Evolutionary conservation across 2,113 vertebrate species (phyloP).

Genomic region (Malurus melanocephalus): DNA sequence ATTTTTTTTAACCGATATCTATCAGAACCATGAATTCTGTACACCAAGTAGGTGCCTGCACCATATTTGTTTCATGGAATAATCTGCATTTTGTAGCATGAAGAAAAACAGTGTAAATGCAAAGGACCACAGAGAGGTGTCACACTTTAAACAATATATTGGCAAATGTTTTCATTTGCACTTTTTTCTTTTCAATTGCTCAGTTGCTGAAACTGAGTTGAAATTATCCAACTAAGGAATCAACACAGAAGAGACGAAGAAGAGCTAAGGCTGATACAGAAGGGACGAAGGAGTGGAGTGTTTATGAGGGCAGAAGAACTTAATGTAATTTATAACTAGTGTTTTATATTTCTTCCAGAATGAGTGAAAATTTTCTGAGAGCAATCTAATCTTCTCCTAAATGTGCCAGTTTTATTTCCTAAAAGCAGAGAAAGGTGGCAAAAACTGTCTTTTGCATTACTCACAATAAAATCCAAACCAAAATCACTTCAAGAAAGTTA

Average conservation of each 20-base stretch:
- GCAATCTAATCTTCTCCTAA: slow-evolving; percentile 46
- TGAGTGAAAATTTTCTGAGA: slow-evolving; percentile 26
- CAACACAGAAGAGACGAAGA: not conserved
- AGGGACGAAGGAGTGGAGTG: not conserved
- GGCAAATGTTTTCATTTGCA: not conserved
- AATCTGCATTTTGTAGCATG: not conserved
- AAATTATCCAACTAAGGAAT: not conserved
- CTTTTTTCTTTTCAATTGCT: not conserved
- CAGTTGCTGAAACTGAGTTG: not conserved
- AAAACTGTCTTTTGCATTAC: slow-evolving; percentile 37
- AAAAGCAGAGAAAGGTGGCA: slow-evolving; percentile 32
- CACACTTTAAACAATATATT: not conserved
- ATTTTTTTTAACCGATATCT: not conserved
- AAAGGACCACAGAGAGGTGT: not conserved
- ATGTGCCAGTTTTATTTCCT: slow-evolving; percentile 45
- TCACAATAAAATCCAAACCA: slow-evolving; percentile 30
- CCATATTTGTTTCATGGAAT: not conserved
- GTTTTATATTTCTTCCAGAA: slow-evolving; percentile 10
- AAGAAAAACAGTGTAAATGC: not conserved
- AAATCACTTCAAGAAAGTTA: slow-evolving; percentile 23
- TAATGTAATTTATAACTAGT: slow-evolving; percentile 3
- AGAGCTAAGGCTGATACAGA: not conserved
- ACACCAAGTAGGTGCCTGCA: not conserved
- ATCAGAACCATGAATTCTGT: not conserved
- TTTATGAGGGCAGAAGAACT: not conserved